These are phyloP conservation scores for Geococcyx californianus DNA, from an alignment of 2,113 vertebrate species.

Conservation along the genomic window DNA sequence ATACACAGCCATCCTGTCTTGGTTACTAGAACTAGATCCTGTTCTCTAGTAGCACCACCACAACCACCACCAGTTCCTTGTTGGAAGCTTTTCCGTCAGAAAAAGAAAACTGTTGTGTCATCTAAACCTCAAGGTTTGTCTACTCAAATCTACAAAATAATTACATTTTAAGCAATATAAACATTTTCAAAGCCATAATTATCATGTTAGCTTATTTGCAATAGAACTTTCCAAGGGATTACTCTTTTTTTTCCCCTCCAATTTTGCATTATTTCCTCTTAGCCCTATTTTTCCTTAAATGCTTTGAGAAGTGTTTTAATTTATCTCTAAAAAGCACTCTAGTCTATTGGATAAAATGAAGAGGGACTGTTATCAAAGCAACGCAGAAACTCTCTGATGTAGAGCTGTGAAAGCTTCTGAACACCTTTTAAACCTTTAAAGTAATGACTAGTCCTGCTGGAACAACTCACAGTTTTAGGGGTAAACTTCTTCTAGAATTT, in stretches of 20 bases:
- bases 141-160: background rate
- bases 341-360: background rate
- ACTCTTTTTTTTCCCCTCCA: background rate
- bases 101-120: constrained; percentile 74
- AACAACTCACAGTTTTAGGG: background rate
- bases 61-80: constrained; percentile 70
- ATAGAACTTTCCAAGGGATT: background rate
- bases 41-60: constrained; percentile 75
- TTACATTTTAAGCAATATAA: background rate
- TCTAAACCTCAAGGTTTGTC: constrained; percentile 86
- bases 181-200: background rate
- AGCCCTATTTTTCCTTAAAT: background rate
- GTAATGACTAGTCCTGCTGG: background rate
- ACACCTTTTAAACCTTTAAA: background rate
- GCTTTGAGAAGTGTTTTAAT: background rate
- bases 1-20: constrained; percentile 84
- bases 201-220: background rate
- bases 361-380: background rate
- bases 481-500: background rate
- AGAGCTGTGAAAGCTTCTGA: background rate
- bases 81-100: constrained; percentile 88
- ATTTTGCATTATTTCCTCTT: background rate
- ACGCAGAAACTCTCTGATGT: background rate
- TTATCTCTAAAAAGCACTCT: background rate
- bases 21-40: constrained; percentile 82